Percentiles rank a stretch among this genome's conserved stretches.
phyloP scores from a whole-genome alignment of 2,113 vertebrate species.

The Leucopsar rothschildi region DNA sequence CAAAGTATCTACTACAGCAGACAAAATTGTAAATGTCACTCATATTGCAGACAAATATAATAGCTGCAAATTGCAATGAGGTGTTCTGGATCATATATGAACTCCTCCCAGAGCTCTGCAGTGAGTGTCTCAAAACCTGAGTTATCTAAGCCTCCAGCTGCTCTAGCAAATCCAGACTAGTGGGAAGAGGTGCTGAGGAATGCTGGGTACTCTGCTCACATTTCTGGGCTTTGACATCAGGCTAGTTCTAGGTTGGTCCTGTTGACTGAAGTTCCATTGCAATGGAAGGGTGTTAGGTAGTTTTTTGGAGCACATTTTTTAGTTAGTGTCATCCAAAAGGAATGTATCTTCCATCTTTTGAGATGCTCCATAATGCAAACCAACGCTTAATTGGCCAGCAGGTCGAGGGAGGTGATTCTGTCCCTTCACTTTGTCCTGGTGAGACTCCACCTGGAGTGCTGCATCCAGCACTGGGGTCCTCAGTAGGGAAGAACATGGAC shows the following conservation, averaged over 20 bases:
- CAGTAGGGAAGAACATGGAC: accelerated
- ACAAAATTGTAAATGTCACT: background rate
- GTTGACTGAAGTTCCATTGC: background rate
- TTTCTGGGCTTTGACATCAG: background rate
- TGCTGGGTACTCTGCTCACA: background rate
- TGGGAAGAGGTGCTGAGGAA: background rate
- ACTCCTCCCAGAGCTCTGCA: background rate
- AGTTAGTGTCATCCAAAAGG: background rate
- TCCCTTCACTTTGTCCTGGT: background rate
- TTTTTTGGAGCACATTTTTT: background rate
- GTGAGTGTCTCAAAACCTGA: background rate
- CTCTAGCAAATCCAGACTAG: background rate
- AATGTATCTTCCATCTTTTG: background rate
- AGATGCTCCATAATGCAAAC: background rate
- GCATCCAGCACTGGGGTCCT: background rate
- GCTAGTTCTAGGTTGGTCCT: background rate
- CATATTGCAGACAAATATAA: background rate
- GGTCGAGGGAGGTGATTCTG: background rate
- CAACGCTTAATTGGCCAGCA: background rate
- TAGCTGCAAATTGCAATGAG: background rate
- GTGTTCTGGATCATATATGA: background rate
- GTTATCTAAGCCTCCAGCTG: background rate
- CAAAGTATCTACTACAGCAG: background rate
- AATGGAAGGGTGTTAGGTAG: background rate
- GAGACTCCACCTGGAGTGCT: background rate